A percentile compares a stretch with the other conserved stretches of the same genome.
These are phyloP conservation scores for Cristatella mucedo DNA, from an alignment of 2,888 invertebrate species.

Conservation along the genomic window DNA sequence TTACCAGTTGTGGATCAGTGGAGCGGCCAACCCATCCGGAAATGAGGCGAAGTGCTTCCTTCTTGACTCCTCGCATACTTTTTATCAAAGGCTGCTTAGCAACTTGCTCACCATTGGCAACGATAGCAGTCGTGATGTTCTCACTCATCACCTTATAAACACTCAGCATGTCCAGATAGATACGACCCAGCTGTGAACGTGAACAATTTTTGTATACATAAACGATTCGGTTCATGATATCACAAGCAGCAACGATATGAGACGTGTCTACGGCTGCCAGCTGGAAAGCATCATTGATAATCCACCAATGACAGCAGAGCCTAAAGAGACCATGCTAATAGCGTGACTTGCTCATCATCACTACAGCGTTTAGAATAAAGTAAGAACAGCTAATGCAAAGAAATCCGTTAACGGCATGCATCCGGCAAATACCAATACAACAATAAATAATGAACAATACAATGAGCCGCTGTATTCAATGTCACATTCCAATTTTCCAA, in stretches of 20 bases:
- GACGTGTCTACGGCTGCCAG: no score
- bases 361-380: no score
- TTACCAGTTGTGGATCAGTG: slow-evolving; percentile 70
- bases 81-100: slow-evolving; percentile 94
- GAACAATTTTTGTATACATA: slow-evolving; percentile 10
- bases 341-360: background rate
- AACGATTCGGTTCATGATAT: no score
- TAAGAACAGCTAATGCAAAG: no score
- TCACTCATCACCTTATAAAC: slow-evolving; percentile 76
- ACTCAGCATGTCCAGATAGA: slow-evolving; percentile 96
- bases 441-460: slow-evolving; percentile 5
- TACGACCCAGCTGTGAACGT: slow-evolving; percentile 63
- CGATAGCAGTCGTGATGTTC: slow-evolving; percentile 50
- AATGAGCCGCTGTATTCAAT: no score
- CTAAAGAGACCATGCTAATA: no score
- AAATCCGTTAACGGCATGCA: background rate
- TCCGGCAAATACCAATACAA: background rate
- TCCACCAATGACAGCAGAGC: no score
- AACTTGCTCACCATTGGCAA: slow-evolving; percentile 83
- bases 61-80: slow-evolving; percentile 94
- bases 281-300: no score
- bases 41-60: slow-evolving; percentile 89
- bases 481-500: no score
- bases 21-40: slow-evolving; percentile 89
- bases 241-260: no score